Base-by-base conservation (phyloP, 2,113 vertebrate genomes). In the Lophochroa leadbeateri region DNA sequence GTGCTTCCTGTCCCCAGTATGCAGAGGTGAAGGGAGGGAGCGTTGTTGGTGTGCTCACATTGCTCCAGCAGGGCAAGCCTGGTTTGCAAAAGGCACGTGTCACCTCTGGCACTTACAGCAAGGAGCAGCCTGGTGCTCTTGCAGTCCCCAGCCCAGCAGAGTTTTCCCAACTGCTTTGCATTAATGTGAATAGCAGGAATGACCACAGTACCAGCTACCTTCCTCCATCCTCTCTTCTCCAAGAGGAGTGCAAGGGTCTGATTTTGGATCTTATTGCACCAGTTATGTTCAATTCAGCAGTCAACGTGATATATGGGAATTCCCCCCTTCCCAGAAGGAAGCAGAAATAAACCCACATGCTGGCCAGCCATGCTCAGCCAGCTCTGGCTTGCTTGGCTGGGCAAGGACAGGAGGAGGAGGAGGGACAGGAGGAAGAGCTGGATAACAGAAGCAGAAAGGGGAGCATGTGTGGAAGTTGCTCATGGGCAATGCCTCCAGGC, bases 11-110 rank as follows among this genome's bases (percentile, higher is more conserved):
- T 82, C 11, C 39, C 0, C 4, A 67, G 37, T n/a, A 23, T 61
- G 46, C 1, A 0, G n/a, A 91, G 49, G 46, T 0, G 0, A 52
- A 24, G 37, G 76, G 19, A 24, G n/a, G 76, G 19, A 80, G 10
- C 1, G 0, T 10, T 43, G 55, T 0, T 43, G 69, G n/a, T 75
- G 55, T 27, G 35, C 17, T 74, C 35, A 31, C 0, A 3, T 31
- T 49, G 24, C 41, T 90, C 65, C n/a, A 49, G 41, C 19, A 65
- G 8, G 55, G n/a, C 31, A 69, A 47, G 33, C 6, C 24, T 31
- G 11, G 31, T 41, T 74, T 85, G 52, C n/a, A 65, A 69, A 60
- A 52, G 61, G 61, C 5, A 4, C 1, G 0, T 21, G 33, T 35
- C 67, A 35, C 33, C 43, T 55, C 17, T 0, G 4, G 61, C n/a